These are phyloP conservation scores for Psylliodes chrysocephalus DNA, from an alignment of 2,888 invertebrate genomes.

Conservation along the genomic window DNA sequence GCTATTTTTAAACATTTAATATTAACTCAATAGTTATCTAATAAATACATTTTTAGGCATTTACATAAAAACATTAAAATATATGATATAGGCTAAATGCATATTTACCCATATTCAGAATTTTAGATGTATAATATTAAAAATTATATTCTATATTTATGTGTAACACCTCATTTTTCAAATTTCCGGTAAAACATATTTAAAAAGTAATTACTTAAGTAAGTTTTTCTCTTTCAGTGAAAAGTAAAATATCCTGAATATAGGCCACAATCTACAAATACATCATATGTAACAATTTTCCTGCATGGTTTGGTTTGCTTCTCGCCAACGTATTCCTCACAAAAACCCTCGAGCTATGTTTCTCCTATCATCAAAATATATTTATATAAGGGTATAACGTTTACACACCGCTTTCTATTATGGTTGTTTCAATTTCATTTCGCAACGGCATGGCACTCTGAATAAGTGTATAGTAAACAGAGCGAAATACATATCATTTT, in stretches of 20 bases:
- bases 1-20: no score
- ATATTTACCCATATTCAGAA: no score
- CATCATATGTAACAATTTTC: neutral
- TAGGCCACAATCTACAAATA: neutral
- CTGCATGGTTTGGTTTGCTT: neutral
- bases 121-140: no score
- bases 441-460: neutral
- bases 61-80: no score
- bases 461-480: constrained; percentile 5
- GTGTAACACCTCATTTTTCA: no score
- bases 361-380: constrained; percentile 8
- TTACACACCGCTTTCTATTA: constrained; percentile 15
- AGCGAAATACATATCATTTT: constrained; percentile 8
- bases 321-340: neutral
- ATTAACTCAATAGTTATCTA: no score
- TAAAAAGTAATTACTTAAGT: no score
- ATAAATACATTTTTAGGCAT: no score
- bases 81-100: no score
- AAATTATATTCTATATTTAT: no score
- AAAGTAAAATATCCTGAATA: neutral
- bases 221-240: neutral
- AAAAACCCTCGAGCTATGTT: neutral
- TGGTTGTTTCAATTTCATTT: constrained; percentile 13
- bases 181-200: no score
- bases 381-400: constrained; percentile 12